Percentiles rank a stretch among this genome's conserved stretches.
phyloP scores from a whole-genome alignment of 2,888 invertebrate species.

The Napeogenes sylphis region DNA sequence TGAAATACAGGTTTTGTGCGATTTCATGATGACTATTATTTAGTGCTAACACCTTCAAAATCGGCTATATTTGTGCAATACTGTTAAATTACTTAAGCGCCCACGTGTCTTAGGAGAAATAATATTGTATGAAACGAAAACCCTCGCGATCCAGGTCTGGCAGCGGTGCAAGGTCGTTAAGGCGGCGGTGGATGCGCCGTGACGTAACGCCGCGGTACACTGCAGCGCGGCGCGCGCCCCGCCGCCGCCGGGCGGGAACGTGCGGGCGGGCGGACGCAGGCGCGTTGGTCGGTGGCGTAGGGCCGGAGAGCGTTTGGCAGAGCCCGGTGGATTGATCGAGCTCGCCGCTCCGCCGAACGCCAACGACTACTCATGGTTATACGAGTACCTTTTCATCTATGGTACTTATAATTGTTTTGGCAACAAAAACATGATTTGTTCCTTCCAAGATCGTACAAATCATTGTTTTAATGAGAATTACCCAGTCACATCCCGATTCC shows the following conservation, averaged over 20 bases:
- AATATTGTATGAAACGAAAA: not conserved
- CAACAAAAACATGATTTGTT: no score
- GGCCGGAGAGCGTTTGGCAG: slow-evolving; percentile 16
- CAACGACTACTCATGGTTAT: slow-evolving; percentile 8
- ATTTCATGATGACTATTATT: slow-evolving; percentile 4
- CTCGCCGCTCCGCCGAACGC: slow-evolving; percentile 18
- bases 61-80: no score
- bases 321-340: slow-evolving; percentile 9
- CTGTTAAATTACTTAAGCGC: no score
- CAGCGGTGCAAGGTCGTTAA: slow-evolving; percentile 1
- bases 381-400: no score
- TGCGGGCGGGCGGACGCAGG: slow-evolving; percentile 19
- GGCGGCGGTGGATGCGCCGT: slow-evolving; percentile 35
- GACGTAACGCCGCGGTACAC: slow-evolving; percentile 53
- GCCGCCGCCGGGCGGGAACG: slow-evolving; percentile 27
- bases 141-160: slow-evolving; percentile 9
- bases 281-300: slow-evolving; percentile 10
- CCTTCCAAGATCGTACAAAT: no score
- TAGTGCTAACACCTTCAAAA: no score
- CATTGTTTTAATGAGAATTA: no score
- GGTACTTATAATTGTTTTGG: no score
- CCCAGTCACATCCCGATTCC: no score
- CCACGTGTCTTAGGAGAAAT: no score
- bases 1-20: not conserved
- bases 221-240: slow-evolving; percentile 40